These are phyloP conservation scores for Murina feae DNA, from an alignment of 2,113 vertebrate species.

Conservation along the genomic window DNA sequence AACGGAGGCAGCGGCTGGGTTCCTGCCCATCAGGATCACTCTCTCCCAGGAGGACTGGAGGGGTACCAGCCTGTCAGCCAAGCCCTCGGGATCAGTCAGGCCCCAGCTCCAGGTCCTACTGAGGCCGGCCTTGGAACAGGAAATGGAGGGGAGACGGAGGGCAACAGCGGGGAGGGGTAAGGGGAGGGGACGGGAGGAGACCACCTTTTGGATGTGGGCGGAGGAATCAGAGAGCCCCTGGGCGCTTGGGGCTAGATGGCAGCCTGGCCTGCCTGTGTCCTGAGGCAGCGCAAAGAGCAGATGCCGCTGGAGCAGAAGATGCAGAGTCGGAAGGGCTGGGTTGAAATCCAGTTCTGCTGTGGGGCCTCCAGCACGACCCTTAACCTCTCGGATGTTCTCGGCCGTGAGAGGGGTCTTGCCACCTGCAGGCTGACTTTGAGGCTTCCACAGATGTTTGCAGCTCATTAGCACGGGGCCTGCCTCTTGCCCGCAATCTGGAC, in stretches of 20 bases:
- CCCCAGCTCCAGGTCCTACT: background rate
- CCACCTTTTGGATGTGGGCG: background rate
- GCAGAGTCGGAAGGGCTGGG: background rate
- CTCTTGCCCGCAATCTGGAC: background rate
- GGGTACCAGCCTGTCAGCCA: background rate
- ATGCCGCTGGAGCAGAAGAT: background rate
- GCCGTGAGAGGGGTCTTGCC: background rate
- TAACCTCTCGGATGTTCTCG: background rate
- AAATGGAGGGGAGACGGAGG: background rate
- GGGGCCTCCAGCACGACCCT: no score
- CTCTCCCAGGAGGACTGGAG: accelerated
- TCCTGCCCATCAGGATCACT: background rate
- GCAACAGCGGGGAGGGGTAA: no score
- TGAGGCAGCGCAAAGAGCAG: background rate
- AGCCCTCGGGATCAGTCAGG: background rate
- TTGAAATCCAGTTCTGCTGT: background rate
- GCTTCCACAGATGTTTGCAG: background rate
- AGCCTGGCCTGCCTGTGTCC: no score
- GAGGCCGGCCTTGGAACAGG: background rate
- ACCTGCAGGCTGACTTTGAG: background rate
- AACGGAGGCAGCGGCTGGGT: background rate
- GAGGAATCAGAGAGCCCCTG: background rate
- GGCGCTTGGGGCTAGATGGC: background rate
- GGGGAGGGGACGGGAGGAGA: background rate
- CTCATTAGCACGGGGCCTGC: background rate